Percentiles rank a stretch among this genome's conserved stretches.
These are phyloP conservation scores for Muscicapa comitata DNA, from an alignment of 2,797 vertebrate species.

Conservation along the genomic window DNA sequence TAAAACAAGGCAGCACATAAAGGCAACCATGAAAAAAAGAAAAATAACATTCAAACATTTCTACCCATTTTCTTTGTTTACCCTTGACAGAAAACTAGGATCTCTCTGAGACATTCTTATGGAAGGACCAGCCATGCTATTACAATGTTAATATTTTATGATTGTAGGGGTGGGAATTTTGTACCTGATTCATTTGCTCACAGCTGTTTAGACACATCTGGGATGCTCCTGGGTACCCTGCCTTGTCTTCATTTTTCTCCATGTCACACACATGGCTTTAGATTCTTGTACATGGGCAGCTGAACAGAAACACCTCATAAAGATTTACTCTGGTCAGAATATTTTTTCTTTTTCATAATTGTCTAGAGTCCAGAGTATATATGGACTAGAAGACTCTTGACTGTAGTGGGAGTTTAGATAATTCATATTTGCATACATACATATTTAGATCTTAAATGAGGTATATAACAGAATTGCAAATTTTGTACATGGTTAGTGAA, in stretches of 20 bases:
- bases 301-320: background rate
- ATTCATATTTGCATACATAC: background rate
- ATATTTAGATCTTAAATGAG: background rate
- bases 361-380: background rate
- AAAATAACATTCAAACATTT: background rate
- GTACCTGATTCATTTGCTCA: background rate
- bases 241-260: background rate
- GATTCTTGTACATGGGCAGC: background rate
- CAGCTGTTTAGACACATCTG: background rate
- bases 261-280: background rate
- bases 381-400: background rate
- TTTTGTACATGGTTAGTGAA: rapidly evolving
- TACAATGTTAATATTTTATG: background rate
- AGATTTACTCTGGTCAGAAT: background rate
- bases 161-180: background rate
- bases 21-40: background rate
- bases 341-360: background rate
- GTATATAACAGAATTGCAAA: background rate
- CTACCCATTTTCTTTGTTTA: background rate
- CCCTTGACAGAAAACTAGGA: background rate
- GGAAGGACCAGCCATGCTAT: background rate
- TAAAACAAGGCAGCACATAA: background rate
- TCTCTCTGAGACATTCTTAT: background rate
- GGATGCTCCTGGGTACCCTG: background rate
- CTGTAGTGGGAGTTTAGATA: background rate